A percentile compares a stretch with the other conserved stretches of the same genome.
Conservation (phyloP, 2,113 vertebrate genomes). For the Lophius piscatorius region DNA sequence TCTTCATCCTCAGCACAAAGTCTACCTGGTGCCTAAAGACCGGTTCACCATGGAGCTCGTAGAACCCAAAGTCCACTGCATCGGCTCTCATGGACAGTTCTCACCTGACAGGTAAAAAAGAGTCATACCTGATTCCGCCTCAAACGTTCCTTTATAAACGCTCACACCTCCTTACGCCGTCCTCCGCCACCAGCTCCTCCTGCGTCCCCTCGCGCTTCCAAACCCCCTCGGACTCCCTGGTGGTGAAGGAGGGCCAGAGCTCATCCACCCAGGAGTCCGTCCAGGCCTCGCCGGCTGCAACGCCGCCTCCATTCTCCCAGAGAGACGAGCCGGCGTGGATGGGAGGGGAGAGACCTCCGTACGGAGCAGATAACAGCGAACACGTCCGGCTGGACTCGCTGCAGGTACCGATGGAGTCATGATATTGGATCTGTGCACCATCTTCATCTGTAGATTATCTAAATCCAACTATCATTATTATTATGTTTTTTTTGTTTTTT, state of each 20-base stretch:
- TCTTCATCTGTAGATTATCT: too few relatives aligned
- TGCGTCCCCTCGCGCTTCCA: constrained; percentile 91
- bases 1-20: constrained; percentile 80
- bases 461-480: too few relatives aligned
- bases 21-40: constrained; percentile 83
- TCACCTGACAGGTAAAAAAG: constrained; percentile 83
- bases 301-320: constrained; percentile 43
- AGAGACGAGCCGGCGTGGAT: constrained; percentile 47
- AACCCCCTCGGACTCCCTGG: constrained; percentile 86
- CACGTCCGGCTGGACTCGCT: constrained; percentile 84
- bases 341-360: constrained; percentile 76
- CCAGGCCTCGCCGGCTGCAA: constrained; percentile 73
- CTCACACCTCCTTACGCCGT: accelerated
- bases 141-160: background rate
- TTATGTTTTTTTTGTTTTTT: too few relatives aligned
- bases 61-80: constrained; percentile 85
- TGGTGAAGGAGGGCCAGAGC: constrained; percentile 85
- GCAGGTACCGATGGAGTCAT: constrained; percentile 77
- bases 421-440: too few relatives aligned
- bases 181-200: constrained; percentile 34
- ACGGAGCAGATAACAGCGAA: constrained; percentile 77
- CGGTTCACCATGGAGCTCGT: constrained; percentile 87
- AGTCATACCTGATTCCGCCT: accelerated
- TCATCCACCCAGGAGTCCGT: constrained; percentile 74
- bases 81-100: constrained; percentile 86